Percentiles rank a stretch among this genome's conserved stretches.
Evolutionary conservation across 1,140 invertebrate species (phyloP).

Genomic region (Solenopsis fugax): DNA sequence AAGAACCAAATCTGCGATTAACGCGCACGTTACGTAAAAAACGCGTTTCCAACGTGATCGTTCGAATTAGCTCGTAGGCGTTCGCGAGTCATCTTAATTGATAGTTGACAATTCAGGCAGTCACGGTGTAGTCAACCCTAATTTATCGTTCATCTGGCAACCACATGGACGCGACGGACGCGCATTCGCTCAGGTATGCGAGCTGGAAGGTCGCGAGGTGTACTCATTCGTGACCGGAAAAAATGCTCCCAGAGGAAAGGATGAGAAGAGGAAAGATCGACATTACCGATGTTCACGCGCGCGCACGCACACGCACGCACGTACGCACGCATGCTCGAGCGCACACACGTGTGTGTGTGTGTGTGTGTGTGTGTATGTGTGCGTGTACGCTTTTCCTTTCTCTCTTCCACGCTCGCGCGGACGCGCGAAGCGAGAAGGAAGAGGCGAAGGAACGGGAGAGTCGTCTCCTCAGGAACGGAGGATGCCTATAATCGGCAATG

Average conservation of each 20-base stretch:
- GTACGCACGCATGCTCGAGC: neutral
- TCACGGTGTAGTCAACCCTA: slow-evolving; percentile 11
- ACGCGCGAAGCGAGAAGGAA: neutral
- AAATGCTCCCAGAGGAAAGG: slow-evolving; percentile 44
- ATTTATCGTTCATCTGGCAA: slow-evolving; percentile 18
- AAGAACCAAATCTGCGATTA: neutral
- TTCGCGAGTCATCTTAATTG: neutral
- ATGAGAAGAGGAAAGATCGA: slow-evolving; percentile 54
- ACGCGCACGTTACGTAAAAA: neutral
- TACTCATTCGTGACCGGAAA: slow-evolving; percentile 69
- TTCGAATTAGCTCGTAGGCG: neutral
- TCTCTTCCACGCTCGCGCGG: slow-evolving; percentile 56
- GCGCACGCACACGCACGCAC: neutral
- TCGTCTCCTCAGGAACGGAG: slow-evolving; percentile 64
- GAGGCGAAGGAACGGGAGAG: slow-evolving; percentile 30
- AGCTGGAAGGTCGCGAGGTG: slow-evolving; percentile 66
- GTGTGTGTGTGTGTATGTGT: neutral
- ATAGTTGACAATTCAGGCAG: slow-evolving; percentile 41
- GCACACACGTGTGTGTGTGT: neutral
- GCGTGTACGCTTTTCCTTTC: slow-evolving; percentile 45
- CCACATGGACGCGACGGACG: neutral
- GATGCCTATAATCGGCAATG: slow-evolving; percentile 85
- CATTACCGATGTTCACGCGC: slow-evolving; percentile 3
- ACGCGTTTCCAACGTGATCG: neutral
- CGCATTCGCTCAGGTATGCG: slow-evolving; percentile 51